Percentiles rank a stretch among this genome's conserved stretches.
Conservation (phyloP, 2,888 invertebrate species). For the Allophyes oxyacanthae region DNA sequence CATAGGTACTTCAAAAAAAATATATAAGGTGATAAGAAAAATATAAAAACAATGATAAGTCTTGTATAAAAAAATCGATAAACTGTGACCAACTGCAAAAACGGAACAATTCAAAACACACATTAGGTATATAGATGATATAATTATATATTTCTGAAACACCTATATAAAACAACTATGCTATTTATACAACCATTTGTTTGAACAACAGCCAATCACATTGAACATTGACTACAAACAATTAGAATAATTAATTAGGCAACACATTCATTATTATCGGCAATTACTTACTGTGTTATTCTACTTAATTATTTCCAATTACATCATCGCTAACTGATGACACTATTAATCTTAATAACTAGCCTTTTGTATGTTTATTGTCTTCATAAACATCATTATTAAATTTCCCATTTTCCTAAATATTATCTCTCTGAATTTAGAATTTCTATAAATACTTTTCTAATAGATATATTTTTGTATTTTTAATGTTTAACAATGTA, state of each 20-base stretch:
- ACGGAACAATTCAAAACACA: constrained; percentile 36
- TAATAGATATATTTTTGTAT: not conserved
- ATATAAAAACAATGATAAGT: too few relatives aligned
- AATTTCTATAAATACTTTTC: too few relatives aligned
- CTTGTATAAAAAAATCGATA: too few relatives aligned
- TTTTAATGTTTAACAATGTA: not conserved
- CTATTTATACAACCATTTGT: constrained; percentile 22
- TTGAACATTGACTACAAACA: constrained; percentile 48
- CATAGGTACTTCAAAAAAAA: too few relatives aligned
- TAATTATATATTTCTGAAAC: constrained; percentile 22
- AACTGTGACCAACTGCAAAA: constrained; percentile 29
- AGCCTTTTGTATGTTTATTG: not conserved
- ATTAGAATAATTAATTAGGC: constrained; percentile 19
- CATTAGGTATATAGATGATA: constrained; percentile 19
- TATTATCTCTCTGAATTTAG: too few relatives aligned
- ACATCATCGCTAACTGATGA: not conserved
- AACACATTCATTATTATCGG: constrained; percentile 3
- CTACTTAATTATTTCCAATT: not conserved
- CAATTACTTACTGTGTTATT: constrained; percentile 41
- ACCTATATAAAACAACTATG: constrained; percentile 34
- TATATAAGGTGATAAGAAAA: too few relatives aligned
- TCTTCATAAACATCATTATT: not conserved
- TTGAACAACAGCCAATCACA: constrained; percentile 39
- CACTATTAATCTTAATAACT: not conserved
- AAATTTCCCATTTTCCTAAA: too few relatives aligned